Evolutionary conservation across 2,113 vertebrate species (phyloP), one percentile per base, ranked within the genome.

Genomic region (Ameiurus melas): DNA sequence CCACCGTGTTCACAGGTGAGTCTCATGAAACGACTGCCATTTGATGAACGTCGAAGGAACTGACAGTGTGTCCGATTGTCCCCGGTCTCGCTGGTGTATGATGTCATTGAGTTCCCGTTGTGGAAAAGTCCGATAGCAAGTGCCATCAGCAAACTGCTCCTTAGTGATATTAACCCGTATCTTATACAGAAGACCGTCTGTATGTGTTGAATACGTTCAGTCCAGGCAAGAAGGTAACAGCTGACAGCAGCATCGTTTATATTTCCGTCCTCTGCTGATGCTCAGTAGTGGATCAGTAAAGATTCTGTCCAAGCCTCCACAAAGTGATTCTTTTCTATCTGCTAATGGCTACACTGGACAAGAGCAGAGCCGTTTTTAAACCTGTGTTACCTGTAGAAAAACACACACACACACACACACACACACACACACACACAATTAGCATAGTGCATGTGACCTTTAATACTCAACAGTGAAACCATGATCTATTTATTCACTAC

Each of bases 371-470:
- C 36, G 53, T 25, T 77, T 77, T 83, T 81, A 6, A 83, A 82
- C 84, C 80, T 62, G 36, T 75, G 89, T 86, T 90, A 90, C 89
- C 89, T 90, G 84, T 19, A 86, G 19, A 85, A 51, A 47, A 47
- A 47, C n/a, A n/a, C n/a, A n/a, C n/a, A n/a, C n/a, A n/a, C n/a
- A 85, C 30, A 83, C 80, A 82, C 80, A 81, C 79, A 81, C 79
- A 81, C 51, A 81, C 58, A 51, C 13, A 85, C 47, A 84, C 83
- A 84, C n/a, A 82, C 79, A 81, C 9, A 58, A 81, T 58, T 85
- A 39, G 6, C 19, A 73, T 9, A 75, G 4, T 71, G 68, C 30
- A 71, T 71, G 9, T 17, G 5, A 71, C 30, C 14, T 36, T 70
- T 30, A 0, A 17, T 70, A 70, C 68, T 71, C 68, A 75, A 12